A percentile compares a stretch with the other conserved stretches of the same genome.
These are phyloP conservation scores for Psilopogon haemacephalus DNA, from an alignment of 2,113 vertebrate genomes.

Conservation along the genomic window DNA sequence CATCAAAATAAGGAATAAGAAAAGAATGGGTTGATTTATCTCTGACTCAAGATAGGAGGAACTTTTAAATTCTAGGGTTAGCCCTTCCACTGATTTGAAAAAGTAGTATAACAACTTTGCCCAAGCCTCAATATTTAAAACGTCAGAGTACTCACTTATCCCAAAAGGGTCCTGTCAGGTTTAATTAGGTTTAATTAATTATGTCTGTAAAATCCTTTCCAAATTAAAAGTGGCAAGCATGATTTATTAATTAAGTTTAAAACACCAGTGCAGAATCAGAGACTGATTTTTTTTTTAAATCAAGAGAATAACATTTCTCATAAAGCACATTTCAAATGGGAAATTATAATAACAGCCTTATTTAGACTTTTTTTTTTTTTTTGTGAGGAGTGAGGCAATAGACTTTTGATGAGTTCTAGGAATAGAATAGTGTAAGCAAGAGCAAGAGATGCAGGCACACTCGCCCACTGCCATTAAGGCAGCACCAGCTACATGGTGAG, in stretches of 20 bases:
- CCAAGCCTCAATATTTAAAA: not conserved
- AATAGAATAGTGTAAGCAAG: conserved; percentile 7
- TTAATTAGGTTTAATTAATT: conserved; percentile 64
- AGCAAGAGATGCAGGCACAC: not conserved
- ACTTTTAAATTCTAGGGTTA: not conserved
- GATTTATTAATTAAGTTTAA: conserved; percentile 54
- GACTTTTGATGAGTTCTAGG: conserved; percentile 20
- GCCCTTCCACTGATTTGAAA: not conserved
- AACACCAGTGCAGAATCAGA: conserved; percentile 6
- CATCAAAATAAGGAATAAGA: not conserved
- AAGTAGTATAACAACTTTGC: conserved; percentile 14
- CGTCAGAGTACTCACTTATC: conserved; percentile 17
- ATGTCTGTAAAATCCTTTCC: conserved; percentile 40
- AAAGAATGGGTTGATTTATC: not conserved
- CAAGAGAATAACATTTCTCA: conserved; percentile 33
- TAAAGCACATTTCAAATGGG: conserved; percentile 31
- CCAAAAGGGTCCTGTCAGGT: not conserved
- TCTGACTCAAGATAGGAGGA: not conserved
- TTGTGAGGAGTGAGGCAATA: not conserved
- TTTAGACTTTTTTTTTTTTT: not conserved
- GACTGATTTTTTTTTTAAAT: conserved; percentile 20
- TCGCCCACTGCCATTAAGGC: not conserved
- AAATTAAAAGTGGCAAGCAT: conserved; percentile 44
- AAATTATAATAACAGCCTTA: not conserved
- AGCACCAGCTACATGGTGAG: conserved; percentile 8